phyloP scores from a whole-genome alignment of 2,797 vertebrate species.

The Pygocentrus nattereri region DNA sequence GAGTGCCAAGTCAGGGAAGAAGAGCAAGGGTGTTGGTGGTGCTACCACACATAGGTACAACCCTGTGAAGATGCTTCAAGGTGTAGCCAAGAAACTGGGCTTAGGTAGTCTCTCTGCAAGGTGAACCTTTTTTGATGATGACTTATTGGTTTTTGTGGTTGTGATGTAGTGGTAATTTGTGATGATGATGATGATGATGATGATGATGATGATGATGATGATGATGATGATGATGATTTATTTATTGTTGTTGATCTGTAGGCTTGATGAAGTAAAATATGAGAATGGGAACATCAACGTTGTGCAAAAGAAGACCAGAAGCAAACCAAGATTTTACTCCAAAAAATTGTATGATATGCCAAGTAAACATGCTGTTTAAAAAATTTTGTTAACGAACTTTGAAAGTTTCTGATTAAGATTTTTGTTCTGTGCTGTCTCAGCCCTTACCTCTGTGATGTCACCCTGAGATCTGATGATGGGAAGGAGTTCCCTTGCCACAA shows the following conservation, averaged over 20 bases:
- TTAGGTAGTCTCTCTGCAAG: slow-evolving; percentile 87
- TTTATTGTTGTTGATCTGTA: slow-evolving; percentile 61
- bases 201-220: neutral
- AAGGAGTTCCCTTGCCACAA: slow-evolving; percentile 97
- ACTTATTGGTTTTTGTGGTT: too few relatives aligned
- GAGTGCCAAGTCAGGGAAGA: slow-evolving; percentile 78
- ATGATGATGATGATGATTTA: neutral
- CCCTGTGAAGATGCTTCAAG: slow-evolving; percentile 91
- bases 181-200: too few relatives aligned
- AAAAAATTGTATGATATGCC: slow-evolving; percentile 83
- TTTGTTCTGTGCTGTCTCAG: slow-evolving; percentile 69
- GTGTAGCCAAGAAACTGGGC: slow-evolving; percentile 89
- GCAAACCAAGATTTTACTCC: slow-evolving; percentile 86
- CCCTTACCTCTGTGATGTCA: slow-evolving; percentile 92
- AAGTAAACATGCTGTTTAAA: neutral
- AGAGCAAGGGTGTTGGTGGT: slow-evolving; percentile 74
- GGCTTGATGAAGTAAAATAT: slow-evolving; percentile 91
- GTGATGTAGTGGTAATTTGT: too few relatives aligned
- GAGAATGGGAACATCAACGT: slow-evolving; percentile 90
- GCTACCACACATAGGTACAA: slow-evolving; percentile 70
- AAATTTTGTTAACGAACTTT: neutral
- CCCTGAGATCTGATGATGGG: slow-evolving; percentile 92
- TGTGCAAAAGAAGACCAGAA: slow-evolving; percentile 84
- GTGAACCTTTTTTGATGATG: slow-evolving; percentile 68
- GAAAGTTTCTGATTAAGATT: neutral